A percentile compares a stretch with the other conserved stretches of the same genome.
Conservation (phyloP, 2,888 invertebrate genomes). For the Eupithecia dodoneata region DNA sequence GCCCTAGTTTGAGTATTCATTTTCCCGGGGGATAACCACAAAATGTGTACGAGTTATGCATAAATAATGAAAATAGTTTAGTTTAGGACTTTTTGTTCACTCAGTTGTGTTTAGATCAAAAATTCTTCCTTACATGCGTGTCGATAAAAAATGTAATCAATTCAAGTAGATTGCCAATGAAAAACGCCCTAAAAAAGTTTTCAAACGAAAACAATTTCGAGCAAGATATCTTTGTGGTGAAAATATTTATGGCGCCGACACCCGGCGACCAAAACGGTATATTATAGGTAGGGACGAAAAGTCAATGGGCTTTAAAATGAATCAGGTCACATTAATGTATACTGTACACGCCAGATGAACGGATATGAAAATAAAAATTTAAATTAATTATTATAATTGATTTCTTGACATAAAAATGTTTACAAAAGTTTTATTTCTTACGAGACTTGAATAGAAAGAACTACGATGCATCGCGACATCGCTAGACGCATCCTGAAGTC, state of each 20-base stretch:
- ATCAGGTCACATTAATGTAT: neutral
- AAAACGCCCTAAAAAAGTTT: neutral
- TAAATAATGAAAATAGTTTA: no score
- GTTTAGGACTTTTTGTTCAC: no score
- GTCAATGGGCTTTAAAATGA: constrained; percentile 1
- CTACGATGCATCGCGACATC: no score
- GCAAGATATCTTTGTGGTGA: neutral
- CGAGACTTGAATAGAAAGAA: no score
- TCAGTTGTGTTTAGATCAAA: neutral
- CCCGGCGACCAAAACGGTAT: neutral
- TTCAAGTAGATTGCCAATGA: neutral
- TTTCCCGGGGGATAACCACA: neutral
- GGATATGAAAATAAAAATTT: neutral
- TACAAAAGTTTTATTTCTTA: no score
- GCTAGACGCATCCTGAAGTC: no score
- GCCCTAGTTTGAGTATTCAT: neutral
- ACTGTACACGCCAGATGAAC: neutral
- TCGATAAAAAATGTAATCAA: neutral
- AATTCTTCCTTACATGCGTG: neutral
- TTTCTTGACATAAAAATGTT: no score
- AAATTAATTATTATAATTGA: no score
- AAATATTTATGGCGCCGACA: neutral
- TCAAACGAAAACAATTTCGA: neutral
- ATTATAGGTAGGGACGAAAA: neutral
- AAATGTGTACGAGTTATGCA: neutral